A percentile compares a stretch with the other conserved stretches of the same genome.
Evolutionary conservation across 2,113 vertebrate species (phyloP).

Genomic region (Halcyon malimbica): DNA sequence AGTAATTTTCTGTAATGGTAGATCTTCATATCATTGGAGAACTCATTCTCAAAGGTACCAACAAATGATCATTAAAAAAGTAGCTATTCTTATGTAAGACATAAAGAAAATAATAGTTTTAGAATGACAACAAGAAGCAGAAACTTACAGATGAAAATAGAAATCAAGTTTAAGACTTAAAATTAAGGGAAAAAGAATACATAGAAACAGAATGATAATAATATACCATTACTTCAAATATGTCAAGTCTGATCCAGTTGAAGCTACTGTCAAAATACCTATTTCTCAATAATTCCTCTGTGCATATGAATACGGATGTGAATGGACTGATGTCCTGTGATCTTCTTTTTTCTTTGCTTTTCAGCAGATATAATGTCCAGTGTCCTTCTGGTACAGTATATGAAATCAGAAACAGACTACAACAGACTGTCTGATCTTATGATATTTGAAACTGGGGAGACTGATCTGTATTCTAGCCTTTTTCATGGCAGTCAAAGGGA

Average conservation of each 20-base stretch:
- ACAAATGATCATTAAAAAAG: background rate
- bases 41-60: background rate
- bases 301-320: background rate
- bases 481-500: background rate
- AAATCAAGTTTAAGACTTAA: background rate
- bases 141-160: background rate
- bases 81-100: background rate
- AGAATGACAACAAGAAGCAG: background rate
- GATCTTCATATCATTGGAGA: background rate
- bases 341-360: background rate
- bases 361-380: background rate
- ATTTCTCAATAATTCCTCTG: background rate
- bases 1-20: background rate
- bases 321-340: background rate
- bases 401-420: background rate
- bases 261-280: background rate
- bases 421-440: background rate
- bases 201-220: background rate
- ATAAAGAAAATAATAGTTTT: background rate
- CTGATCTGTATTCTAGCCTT: background rate
- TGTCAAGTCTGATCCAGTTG: background rate
- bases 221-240: background rate
- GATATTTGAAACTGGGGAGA: background rate
- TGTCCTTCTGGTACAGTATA: background rate
- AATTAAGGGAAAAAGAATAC: background rate